phyloP scores from a whole-genome alignment of 2,113 vertebrate species.

The Phycodurus eques region DNA sequence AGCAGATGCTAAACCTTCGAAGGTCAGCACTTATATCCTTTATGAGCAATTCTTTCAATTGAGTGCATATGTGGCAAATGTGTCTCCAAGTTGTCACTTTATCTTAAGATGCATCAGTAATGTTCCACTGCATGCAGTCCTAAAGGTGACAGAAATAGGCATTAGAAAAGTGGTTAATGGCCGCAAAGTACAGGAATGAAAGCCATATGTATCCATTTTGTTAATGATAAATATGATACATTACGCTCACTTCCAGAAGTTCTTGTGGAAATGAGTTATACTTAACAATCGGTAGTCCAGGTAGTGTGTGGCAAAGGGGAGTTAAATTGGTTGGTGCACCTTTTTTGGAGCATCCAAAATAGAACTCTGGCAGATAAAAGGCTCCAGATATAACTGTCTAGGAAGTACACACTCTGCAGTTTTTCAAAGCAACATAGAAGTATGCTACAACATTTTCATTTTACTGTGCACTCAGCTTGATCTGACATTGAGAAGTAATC shows the following conservation, averaged over 20 bases:
- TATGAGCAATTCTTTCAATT: no score
- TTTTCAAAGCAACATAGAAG: constrained; percentile 35
- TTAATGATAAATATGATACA: neutral
- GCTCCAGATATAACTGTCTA: constrained; percentile 44
- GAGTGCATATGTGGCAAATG: neutral
- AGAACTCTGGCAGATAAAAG: constrained; percentile 36
- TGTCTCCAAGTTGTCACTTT: neutral
- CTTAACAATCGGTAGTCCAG: neutral
- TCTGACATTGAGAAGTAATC: constrained; percentile 32
- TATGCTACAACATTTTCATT: constrained; percentile 20
- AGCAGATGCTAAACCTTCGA: constrained; percentile 33
- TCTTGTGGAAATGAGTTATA: neutral
- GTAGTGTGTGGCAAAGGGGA: neutral
- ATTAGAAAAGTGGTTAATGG: no score
- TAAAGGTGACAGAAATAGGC: neutral
- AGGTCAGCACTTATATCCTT: constrained; percentile 16
- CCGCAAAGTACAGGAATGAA: neutral
- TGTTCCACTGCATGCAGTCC: neutral
- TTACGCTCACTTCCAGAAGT: neutral
- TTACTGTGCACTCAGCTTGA: constrained; percentile 34
- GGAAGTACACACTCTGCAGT: constrained; percentile 24
- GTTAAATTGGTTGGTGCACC: constrained; percentile 5
- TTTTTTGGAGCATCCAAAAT: constrained; percentile 40
- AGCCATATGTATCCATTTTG: neutral
- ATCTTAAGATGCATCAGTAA: neutral